Percentiles rank a stretch among this genome's conserved stretches.
Conservation (phyloP, 2,797 vertebrate genomes). For the Peromyscus aztecus region DNA sequence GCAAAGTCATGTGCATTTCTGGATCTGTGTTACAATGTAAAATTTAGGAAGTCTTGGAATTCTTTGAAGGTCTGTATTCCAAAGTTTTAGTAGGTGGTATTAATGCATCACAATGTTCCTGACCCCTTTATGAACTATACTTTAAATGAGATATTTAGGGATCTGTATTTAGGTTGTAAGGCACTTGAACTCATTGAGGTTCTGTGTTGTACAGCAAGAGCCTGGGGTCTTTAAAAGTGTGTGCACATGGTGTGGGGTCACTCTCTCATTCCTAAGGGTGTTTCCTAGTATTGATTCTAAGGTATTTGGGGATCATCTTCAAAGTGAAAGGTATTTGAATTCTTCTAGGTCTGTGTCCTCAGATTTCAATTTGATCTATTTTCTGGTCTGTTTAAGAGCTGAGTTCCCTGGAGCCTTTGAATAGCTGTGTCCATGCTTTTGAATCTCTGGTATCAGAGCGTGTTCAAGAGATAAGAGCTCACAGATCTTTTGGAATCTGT, state of each 20-base stretch:
- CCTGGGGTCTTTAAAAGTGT: neutral
- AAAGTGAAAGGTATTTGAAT: neutral
- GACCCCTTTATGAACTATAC: neutral
- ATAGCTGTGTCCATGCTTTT: slow-evolving; percentile 8
- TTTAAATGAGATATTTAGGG: slow-evolving; percentile 41
- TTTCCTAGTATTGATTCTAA: neutral
- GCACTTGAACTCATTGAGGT: neutral
- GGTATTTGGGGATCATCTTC: slow-evolving; percentile 17
- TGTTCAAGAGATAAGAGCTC: slow-evolving; percentile 9
- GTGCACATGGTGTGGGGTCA: neutral
- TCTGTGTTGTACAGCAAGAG: neutral
- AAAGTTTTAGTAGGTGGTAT: slow-evolving; percentile 1
- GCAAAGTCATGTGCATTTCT: neutral
- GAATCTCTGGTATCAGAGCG: neutral
- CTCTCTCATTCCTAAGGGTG: slow-evolving; percentile 11
- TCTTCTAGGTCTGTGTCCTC: slow-evolving; percentile 11
- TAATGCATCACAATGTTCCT: neutral
- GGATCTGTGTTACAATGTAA: neutral
- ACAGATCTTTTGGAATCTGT: neutral
- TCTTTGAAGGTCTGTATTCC: neutral
- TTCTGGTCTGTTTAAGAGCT: slow-evolving; percentile 30
- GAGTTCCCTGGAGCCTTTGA: slow-evolving; percentile 24
- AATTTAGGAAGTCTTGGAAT: neutral
- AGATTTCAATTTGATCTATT: slow-evolving; percentile 41
- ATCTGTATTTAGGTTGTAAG: slow-evolving; percentile 39